phyloP scores from a whole-genome alignment of 2,113 vertebrate genomes.

The Spizaetus ornatus region DNA sequence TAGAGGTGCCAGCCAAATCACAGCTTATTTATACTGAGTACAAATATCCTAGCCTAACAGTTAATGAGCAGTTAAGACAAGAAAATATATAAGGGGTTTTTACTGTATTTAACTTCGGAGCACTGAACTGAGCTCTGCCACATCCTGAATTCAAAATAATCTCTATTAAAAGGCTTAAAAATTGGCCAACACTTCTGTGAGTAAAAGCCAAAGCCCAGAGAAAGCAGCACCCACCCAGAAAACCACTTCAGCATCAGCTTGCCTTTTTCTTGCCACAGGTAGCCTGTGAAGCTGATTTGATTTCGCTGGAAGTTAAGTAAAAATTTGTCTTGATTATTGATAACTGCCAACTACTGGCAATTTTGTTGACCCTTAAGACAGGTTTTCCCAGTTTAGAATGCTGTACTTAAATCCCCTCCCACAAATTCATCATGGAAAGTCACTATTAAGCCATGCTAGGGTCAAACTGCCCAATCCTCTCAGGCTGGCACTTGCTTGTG shows the following conservation, averaged over 20 bases:
- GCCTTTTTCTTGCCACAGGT: neutral
- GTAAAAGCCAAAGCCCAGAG: neutral
- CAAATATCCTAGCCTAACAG: neutral
- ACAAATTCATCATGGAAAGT: neutral
- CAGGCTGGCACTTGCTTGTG: neutral
- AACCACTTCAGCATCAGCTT: neutral
- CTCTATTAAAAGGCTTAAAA: neutral
- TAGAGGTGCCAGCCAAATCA: neutral
- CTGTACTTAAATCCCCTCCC: neutral
- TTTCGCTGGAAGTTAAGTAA: neutral
- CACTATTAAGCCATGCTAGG: neutral
- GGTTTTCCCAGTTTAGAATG: neutral
- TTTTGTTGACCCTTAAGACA: neutral
- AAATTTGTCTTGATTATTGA: neutral
- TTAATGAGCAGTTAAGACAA: neutral
- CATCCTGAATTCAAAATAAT: neutral
- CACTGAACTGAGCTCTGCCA: neutral
- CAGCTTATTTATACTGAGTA: neutral
- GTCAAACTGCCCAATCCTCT: neutral
- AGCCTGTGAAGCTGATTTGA: neutral
- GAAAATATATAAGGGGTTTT: neutral
- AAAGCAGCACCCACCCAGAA: neutral
- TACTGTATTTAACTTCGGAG: neutral
- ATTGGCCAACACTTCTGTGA: neutral
- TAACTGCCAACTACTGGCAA: neutral